Base-by-base conservation (phyloP, 2,797 vertebrate genomes). In the Acrossocheilus fasciatus region DNA sequence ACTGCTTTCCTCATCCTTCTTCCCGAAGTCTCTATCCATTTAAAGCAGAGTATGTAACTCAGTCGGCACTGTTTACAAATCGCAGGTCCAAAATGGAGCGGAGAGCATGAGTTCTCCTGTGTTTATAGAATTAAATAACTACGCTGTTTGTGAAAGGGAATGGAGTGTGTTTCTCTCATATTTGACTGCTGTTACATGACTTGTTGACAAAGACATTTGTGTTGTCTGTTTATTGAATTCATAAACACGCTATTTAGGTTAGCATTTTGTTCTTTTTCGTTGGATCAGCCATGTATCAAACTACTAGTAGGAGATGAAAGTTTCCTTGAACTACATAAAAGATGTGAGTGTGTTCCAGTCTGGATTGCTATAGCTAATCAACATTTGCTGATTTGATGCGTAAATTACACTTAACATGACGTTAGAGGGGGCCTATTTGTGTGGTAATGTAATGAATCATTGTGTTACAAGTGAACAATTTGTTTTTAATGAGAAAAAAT, bases 111-210 rank as follows among this genome's bases (percentile, higher is more conserved):
- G 30, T 14, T 78, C 52, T 57, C 30, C 54, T 43, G 59, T 85
- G 84, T 91, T 87, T 89, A 84, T 83, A 76, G 41, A 81, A 74
- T 30, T 57, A 66, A 77, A 83, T 41, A 54, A 45, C 62, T 41
- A n/a, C 3, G 59, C 39, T 59, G 81, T 88, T 84, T 82, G 34
- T 64, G 69, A 11, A 76, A 43, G 36, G 70, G 52, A 81, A 69
- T 15, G 15, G 17, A 75, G 20, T 7, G 0, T 47, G 68, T 74
- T 69, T 26, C 34, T 41, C 43, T 77, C 34, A 76, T 72, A 20
- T 72, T 20, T 77, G 34, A 20, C 14, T 78, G 23, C n/a, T 70
- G 7, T 50, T 50, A 10, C 59, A 4, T 10, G n/a, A 11, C 36
- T 43, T 18, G 23, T 23, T n/a, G 41, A 70, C 69, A 45, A 17